Conservation (phyloP, 2,888 invertebrate genomes). For the Hypolimnas misippus region DNA sequence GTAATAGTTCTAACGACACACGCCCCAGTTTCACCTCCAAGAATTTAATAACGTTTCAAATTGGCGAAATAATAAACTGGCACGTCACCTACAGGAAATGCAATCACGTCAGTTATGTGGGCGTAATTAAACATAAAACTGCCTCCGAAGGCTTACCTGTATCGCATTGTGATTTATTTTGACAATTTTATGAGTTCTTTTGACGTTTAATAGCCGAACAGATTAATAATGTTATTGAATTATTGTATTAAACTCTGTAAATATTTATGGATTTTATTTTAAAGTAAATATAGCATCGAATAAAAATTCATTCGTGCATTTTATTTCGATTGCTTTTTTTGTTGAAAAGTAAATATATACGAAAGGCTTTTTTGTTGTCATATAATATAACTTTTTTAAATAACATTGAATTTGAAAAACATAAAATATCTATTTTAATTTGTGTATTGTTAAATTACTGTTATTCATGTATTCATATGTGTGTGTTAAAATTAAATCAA, state of each 20-base stretch:
- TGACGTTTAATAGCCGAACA: constrained; percentile 59
- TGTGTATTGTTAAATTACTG: too few species aligned
- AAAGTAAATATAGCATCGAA: not conserved
- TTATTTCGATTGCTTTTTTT: not conserved
- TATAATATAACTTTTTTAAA: too few species aligned
- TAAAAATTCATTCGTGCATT: too few species aligned
- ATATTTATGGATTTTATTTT: not conserved
- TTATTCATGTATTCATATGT: too few species aligned
- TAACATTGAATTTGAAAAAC: too few species aligned
- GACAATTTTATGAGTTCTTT: constrained; percentile 45
- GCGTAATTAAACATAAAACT: constrained; percentile 75
- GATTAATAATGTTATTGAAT: constrained; percentile 47
- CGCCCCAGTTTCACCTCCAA: constrained; percentile 61
- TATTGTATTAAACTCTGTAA: constrained; percentile 2
- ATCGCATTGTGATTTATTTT: constrained; percentile 43
- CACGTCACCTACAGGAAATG: constrained; percentile 77
- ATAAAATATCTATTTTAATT: too few species aligned
- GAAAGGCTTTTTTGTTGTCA: too few species aligned
- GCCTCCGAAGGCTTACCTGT: constrained; percentile 49
- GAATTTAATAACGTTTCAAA: constrained; percentile 78
- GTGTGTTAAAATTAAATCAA: too few species aligned
- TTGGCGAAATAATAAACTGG: constrained; percentile 79
- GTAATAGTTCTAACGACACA: constrained; percentile 43
- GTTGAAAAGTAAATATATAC: not conserved
- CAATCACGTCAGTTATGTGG: constrained; percentile 75